phyloP scores from a whole-genome alignment of 2,888 invertebrate species.

The Liposcelis brunnea region DNA sequence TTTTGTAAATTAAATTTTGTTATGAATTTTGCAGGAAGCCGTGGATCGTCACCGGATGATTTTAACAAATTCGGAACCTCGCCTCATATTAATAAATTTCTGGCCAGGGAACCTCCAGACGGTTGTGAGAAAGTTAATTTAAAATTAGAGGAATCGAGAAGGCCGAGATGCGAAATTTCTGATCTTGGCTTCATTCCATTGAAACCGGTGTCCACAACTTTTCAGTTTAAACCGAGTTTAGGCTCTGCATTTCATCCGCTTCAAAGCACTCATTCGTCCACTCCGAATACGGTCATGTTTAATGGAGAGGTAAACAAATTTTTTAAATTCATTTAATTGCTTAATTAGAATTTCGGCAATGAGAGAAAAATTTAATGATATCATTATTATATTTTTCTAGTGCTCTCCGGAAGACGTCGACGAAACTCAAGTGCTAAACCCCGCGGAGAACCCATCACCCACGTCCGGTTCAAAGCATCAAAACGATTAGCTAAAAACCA shows the following conservation, averaged over 20 bases:
- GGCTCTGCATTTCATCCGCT: constrained; percentile 68
- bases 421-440: too few relatives aligned
- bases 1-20: constrained; percentile 15
- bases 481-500: too few relatives aligned
- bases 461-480: too few relatives aligned
- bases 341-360: neutral
- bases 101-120: constrained; percentile 75
- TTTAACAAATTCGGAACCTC: constrained; percentile 54
- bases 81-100: constrained; percentile 68
- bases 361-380: too few relatives aligned
- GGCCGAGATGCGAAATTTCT: constrained; percentile 14
- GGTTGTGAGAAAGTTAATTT: constrained; percentile 74
- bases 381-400: too few relatives aligned
- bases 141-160: constrained; percentile 37
- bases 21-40: constrained; percentile 37
- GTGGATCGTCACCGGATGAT: constrained; percentile 54
- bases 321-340: neutral
- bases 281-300: constrained; percentile 13
- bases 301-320: constrained; percentile 4
- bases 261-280: constrained; percentile 26
- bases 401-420: too few relatives aligned
- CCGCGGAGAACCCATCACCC: too few relatives aligned
- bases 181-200: constrained; percentile 29
- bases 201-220: constrained; percentile 46
- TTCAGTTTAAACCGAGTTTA: constrained; percentile 60